A percentile compares a stretch with the other conserved stretches of the same genome.
phyloP scores from a whole-genome alignment of 2,888 invertebrate species.

The Phortica magna region DNA sequence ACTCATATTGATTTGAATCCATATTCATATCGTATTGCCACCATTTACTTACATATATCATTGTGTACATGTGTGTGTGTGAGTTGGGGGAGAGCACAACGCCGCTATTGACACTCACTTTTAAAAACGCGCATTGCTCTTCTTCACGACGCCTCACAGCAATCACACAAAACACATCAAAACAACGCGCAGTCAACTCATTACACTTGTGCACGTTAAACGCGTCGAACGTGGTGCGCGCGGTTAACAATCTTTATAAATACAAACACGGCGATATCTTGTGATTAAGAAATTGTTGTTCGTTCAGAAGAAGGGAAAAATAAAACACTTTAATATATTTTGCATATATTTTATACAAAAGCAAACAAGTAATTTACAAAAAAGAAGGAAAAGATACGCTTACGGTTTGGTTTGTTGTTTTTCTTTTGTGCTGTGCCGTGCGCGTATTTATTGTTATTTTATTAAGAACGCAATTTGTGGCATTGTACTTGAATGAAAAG shows the following conservation, averaged over 20 bases:
- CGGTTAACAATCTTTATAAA: constrained; percentile 5
- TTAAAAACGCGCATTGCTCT: neutral
- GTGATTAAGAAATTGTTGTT: constrained; percentile 53
- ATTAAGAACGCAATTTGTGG: constrained; percentile 20
- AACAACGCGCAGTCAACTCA: constrained; percentile 56
- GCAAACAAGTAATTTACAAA: too few relatives aligned
- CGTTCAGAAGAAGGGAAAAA: too few relatives aligned
- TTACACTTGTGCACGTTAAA: constrained; percentile 58
- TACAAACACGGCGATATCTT: constrained; percentile 52
- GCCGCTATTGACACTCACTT: neutral
- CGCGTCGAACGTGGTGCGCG: constrained; percentile 50
- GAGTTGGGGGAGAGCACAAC: neutral
- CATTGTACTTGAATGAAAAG: neutral
- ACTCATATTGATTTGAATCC: constrained; percentile 61
- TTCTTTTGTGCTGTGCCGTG: constrained; percentile 1
- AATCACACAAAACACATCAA: constrained; percentile 57
- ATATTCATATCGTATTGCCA: constrained; percentile 32
- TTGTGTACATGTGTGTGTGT: neutral
- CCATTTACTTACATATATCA: neutral
- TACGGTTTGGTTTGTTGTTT: neutral
- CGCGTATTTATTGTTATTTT: constrained; percentile 11
- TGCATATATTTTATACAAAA: too few relatives aligned
- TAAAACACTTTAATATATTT: too few relatives aligned
- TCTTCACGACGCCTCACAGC: constrained; percentile 39
- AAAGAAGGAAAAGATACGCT: constrained; percentile 37